phyloP scores from a whole-genome alignment of 2,888 invertebrate genomes.

The Eulithis prunata region DNA sequence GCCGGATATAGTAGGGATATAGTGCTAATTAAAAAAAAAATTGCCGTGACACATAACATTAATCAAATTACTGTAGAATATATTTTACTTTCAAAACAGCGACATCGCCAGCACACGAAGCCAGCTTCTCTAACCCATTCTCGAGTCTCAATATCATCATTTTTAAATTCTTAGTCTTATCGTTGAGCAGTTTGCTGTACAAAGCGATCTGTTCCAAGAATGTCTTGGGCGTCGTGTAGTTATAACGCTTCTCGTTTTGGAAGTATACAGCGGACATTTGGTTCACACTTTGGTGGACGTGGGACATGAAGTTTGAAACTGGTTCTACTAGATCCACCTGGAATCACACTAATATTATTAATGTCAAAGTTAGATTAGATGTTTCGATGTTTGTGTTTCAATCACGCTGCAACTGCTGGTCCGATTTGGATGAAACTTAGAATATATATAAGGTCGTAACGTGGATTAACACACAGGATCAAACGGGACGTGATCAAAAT shows the following conservation, averaged over 20 bases:
- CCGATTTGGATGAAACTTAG: no score
- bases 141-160: conserved; percentile 92
- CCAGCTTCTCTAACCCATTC: conserved; percentile 94
- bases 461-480: no score
- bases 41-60: no score
- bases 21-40: no score
- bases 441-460: no score
- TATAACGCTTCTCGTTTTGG: conserved; percentile 94
- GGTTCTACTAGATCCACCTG: conserved; percentile 84
- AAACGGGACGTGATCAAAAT: no score
- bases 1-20: no score
- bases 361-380: no score
- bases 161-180: conserved; percentile 87
- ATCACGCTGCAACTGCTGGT: no score
- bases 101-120: conserved; percentile 93
- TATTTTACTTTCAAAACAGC: conserved; percentile 90
- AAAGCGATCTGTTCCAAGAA: conserved; percentile 96
- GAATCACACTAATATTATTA: not conserved
- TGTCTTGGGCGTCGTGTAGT: conserved; percentile 98
- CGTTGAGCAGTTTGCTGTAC: conserved; percentile 88
- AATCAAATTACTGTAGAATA: no score
- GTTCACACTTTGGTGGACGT: conserved; percentile 94
- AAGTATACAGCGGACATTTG: conserved; percentile 92
- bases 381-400: no score
- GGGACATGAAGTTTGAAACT: conserved; percentile 95